These are phyloP conservation scores for Clivina fossor DNA, from an alignment of 2,888 invertebrate species.

Conservation along the genomic window DNA sequence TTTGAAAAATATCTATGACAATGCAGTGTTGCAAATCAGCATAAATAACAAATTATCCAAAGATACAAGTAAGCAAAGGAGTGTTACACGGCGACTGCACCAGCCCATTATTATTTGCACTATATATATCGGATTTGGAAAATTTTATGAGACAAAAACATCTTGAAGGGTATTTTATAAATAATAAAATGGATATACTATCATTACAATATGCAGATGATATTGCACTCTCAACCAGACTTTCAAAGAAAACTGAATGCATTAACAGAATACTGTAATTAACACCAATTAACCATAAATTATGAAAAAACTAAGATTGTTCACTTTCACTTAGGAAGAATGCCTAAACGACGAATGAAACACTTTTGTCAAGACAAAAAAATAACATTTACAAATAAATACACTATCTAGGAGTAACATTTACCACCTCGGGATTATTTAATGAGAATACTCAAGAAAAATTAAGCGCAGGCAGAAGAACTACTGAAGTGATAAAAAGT, in stretches of 20 bases:
- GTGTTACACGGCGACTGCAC: conserved; percentile 4
- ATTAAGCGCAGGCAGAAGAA: conserved; percentile 2
- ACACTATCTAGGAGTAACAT: conserved; percentile 11
- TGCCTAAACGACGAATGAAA: neutral
- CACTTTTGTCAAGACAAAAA: conserved; percentile 7
- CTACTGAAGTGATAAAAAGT: conserved; percentile 5
- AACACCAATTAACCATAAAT: neutral
- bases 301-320: neutral
- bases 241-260: neutral
- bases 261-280: neutral
- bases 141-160: neutral
- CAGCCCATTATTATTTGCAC: neutral
- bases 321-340: neutral
- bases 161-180: neutral
- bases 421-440: neutral
- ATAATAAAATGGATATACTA: neutral
- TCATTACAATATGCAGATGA: conserved; percentile 10
- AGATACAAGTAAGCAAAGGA: conserved; percentile 5
- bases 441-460: neutral
- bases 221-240: neutral
- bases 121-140: conserved; percentile 1
- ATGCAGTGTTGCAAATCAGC: neutral
- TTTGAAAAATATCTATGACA: conserved; percentile 1
- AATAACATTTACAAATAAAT: conserved; percentile 10
- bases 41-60: neutral